phyloP scores from a whole-genome alignment of 1,140 invertebrate genomes.

The Agraylea sexmaculata region DNA sequence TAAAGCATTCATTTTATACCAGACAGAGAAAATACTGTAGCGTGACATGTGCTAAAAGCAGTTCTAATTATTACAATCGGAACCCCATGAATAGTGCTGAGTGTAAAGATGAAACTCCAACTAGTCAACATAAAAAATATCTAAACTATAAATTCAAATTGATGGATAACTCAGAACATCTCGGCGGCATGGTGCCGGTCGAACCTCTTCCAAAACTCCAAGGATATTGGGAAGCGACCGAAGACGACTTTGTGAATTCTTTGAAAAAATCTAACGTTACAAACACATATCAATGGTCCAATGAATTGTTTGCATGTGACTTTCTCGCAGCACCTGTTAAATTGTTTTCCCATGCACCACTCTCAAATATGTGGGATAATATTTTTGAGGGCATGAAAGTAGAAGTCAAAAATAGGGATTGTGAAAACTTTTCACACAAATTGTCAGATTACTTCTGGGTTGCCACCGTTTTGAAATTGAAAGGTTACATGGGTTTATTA shows the following conservation, averaged over 20 bases:
- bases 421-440: conserved; percentile 61
- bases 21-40: conserved; percentile 72
- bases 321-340: conserved; percentile 81
- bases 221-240: conserved; percentile 25
- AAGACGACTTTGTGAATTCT: conserved; percentile 13
- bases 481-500: conserved; percentile 85
- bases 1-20: conserved; percentile 82
- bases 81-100: conserved; percentile 7
- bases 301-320: conserved; percentile 58
- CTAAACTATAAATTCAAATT: conserved; percentile 36
- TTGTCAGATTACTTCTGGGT: conserved; percentile 88
- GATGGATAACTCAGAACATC: conserved; percentile 37
- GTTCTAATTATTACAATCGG: conserved; percentile 10
- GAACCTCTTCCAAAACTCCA: conserved; percentile 37
- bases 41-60: conserved; percentile 56
- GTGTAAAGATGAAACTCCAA: conserved; percentile 6
- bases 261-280: conserved; percentile 39
- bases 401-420: conserved; percentile 86
- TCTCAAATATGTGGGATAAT: conserved; percentile 86
- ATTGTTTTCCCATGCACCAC: conserved; percentile 83
- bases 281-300: conserved; percentile 73
- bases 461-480: conserved; percentile 80
- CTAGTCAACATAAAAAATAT: conserved; percentile 20
- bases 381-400: conserved; percentile 91
- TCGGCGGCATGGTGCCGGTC: conserved; percentile 36